Conservation (phyloP, 2,888 invertebrate species). For the Archaeoteleia sp. region DNA sequence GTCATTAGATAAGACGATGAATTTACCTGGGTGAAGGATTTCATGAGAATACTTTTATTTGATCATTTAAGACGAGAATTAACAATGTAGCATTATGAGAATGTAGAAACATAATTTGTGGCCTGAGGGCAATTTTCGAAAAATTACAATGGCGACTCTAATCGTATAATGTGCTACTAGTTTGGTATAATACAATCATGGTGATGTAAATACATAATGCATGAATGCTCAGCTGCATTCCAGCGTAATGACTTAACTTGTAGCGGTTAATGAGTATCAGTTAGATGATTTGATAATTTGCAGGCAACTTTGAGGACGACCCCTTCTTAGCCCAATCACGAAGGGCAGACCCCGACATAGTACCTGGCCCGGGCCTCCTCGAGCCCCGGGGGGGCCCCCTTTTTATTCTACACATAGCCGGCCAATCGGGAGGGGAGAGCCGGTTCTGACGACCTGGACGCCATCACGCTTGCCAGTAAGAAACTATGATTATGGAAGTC, state of each 20-base stretch:
- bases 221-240: constrained; percentile 63
- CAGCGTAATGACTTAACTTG: constrained; percentile 67
- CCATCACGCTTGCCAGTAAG: constrained; percentile 68
- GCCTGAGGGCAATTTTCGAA: no score
- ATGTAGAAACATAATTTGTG: no score
- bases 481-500: constrained; percentile 69
- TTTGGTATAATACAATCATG: no score
- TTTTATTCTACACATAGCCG: constrained; percentile 24
- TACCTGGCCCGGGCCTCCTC: constrained; percentile 53
- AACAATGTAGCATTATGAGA: no score
- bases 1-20: no score
- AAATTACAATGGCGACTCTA: no score
- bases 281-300: constrained; percentile 65
- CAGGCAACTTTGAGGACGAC: constrained; percentile 53
- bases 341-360: constrained; percentile 61
- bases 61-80: no score
- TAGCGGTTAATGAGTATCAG: constrained; percentile 59
- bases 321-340: constrained; percentile 28
- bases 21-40: no score
- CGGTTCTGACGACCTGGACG: constrained; percentile 70
- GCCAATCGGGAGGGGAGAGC: constrained; percentile 68
- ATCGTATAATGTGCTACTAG: constrained; percentile 10
- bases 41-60: no score
- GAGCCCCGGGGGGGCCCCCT: constrained; percentile 61
- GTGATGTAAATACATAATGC: constrained; percentile 61